Evolutionary conservation across 2,888 invertebrate species (phyloP).

Genomic region (Agonopterix arenella): DNA sequence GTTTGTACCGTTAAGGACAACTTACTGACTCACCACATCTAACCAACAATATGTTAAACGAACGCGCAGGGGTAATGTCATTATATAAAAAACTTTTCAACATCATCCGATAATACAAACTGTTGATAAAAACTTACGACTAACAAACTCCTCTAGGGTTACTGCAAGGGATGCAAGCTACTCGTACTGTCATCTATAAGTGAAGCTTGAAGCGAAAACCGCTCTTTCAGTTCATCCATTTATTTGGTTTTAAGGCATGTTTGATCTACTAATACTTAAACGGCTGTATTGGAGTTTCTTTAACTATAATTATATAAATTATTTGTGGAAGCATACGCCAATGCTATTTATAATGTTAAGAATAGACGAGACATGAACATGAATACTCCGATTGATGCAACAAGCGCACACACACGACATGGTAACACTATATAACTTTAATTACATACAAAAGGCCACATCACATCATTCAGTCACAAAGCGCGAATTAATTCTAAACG

Average conservation of each 20-base stretch:
- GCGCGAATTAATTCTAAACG: conserved; percentile 56
- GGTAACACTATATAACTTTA: conserved; percentile 54
- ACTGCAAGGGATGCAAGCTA: conserved; percentile 39
- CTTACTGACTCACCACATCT: conserved; percentile 45
- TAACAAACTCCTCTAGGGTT: conserved; percentile 56
- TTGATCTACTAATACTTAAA: conserved; percentile 52
- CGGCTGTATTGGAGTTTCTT: conserved; percentile 47
- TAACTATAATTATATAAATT: conserved; percentile 34
- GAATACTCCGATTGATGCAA: conserved; percentile 58
- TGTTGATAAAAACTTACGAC: conserved; percentile 70
- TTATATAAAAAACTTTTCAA: conserved; percentile 62
- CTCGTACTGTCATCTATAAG: conserved; percentile 47
- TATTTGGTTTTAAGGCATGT: conserved; percentile 48
- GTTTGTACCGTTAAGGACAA: conserved; percentile 72
- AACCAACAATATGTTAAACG: conserved; percentile 36
- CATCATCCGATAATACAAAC: conserved; percentile 64
- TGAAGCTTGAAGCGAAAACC: conserved; percentile 35
- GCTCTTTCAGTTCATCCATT: conserved; percentile 15
- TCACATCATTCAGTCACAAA: conserved; percentile 76
- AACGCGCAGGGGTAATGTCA: conserved; percentile 70
- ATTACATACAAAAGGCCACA: conserved; percentile 74
- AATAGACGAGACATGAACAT: conserved; percentile 45
- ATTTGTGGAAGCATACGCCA: conserved; percentile 61
- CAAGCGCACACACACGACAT: conserved; percentile 65
- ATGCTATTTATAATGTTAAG: conserved; percentile 25